Conservation (phyloP, 2,797 vertebrate genomes). For the Scolopax bukidnonensis region DNA sequence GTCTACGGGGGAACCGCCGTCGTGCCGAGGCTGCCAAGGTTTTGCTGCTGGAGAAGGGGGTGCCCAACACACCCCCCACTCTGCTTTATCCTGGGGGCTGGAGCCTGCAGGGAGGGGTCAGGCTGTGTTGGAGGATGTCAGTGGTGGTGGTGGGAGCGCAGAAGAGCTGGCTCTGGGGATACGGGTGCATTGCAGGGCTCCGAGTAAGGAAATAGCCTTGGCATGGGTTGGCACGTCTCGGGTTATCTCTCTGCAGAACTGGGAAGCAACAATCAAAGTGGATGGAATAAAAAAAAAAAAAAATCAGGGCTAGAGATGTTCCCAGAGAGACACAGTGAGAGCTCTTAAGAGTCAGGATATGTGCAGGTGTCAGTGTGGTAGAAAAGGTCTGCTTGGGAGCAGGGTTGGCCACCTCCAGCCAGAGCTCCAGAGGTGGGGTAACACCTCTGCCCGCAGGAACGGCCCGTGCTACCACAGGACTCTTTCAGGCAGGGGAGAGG, state of each 20-base stretch:
- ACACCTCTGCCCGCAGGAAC: background rate
- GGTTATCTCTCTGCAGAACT: background rate
- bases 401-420: background rate
- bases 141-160: background rate
- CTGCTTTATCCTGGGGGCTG: background rate
- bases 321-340: background rate
- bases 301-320: background rate
- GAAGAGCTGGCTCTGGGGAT: background rate
- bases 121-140: slow-evolving; percentile 7
- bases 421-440: background rate
- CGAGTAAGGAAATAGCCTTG: background rate
- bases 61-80: background rate
- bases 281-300: background rate
- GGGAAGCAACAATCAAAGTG: background rate
- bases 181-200: background rate
- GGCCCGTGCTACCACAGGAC: background rate
- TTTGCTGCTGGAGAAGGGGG: background rate
- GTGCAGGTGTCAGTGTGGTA: background rate
- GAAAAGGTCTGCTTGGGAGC: background rate
- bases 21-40: background rate
- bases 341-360: background rate
- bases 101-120: background rate
- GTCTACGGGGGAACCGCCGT: background rate
- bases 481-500: background rate
- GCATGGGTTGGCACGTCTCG: fast-evolving